Percentiles rank a stretch among this genome's conserved stretches.
Evolutionary conservation across 2,797 vertebrate genomes (phyloP).

Genomic region (Threskiornis aethiopicus): DNA sequence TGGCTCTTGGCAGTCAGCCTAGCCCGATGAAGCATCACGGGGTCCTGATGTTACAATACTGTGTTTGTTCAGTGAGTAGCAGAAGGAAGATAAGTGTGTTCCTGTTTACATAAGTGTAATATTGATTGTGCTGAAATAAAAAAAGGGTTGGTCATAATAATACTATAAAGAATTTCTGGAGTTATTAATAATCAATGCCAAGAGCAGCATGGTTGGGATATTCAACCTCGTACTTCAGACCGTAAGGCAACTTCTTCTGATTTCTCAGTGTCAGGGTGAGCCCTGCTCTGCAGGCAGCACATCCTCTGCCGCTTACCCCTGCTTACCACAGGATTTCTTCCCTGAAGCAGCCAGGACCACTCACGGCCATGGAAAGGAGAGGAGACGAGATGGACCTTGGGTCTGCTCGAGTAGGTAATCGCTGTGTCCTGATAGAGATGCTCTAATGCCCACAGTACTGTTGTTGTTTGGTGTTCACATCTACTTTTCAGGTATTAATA

Average conservation of each 20-base stretch:
- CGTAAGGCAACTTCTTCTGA: background rate
- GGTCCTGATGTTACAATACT: background rate
- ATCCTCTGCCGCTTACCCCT: background rate
- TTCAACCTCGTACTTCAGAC: background rate
- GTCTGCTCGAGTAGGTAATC: fast-evolving
- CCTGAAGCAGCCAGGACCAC: background rate
- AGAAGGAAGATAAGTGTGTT: conserved; percentile 1
- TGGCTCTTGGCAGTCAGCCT: conserved; percentile 36
- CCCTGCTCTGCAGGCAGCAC: background rate
- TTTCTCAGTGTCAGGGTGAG: background rate
- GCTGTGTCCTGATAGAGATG: background rate
- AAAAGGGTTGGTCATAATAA: background rate
- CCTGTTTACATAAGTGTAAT: background rate
- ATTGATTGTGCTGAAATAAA: background rate
- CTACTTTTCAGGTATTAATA: background rate
- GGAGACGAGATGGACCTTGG: fast-evolving
- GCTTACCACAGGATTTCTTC: background rate
- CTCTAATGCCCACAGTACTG: background rate
- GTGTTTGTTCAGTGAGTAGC: background rate
- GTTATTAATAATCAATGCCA: background rate
- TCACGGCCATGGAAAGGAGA: background rate
- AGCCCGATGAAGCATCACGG: background rate
- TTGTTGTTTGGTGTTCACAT: background rate
- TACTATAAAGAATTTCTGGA: background rate
- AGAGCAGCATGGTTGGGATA: background rate